Conservation (phyloP, 2,888 invertebrate species). For the Dynastes maya region DNA sequence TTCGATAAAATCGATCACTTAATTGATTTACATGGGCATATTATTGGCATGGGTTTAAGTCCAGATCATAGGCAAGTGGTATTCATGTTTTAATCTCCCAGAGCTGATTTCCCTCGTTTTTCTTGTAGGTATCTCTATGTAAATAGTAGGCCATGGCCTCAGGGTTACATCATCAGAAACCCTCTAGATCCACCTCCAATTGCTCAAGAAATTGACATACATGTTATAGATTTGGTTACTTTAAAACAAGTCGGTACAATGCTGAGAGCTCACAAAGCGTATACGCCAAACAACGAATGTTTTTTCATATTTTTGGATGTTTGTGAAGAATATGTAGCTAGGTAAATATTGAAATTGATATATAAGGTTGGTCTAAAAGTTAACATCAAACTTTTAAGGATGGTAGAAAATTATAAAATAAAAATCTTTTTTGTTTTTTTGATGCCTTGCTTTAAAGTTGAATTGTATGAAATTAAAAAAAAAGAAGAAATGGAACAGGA, state of each 20-base stretch:
- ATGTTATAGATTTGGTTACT: slow-evolving; percentile 86
- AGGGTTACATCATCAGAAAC: slow-evolving; percentile 81
- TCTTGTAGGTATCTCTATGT: slow-evolving; percentile 82
- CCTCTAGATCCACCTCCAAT: slow-evolving; percentile 88
- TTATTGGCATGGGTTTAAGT: slow-evolving; percentile 89
- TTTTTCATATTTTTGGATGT: slow-evolving; percentile 91
- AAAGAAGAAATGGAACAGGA: no score
- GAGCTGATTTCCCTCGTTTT: neutral
- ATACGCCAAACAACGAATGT: slow-evolving; percentile 88
- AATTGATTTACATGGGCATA: slow-evolving; percentile 89
- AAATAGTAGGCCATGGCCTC: slow-evolving; percentile 88
- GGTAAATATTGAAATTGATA: slow-evolving; percentile 70
- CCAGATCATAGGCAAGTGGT: slow-evolving; percentile 80
- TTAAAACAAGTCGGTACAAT: slow-evolving; percentile 84
- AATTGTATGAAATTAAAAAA: no score
- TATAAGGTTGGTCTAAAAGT: neutral
- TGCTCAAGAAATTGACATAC: slow-evolving; percentile 90
- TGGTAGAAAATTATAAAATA: no score
- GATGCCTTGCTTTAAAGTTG: no score
- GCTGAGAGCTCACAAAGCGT: slow-evolving; percentile 85
- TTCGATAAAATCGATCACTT: slow-evolving; percentile 85
- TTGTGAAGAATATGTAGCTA: slow-evolving; percentile 86
- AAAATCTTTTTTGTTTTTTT: no score
- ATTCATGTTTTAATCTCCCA: neutral
- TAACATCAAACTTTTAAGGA: no score